These are phyloP conservation scores for Brachypalpus laphriformis DNA, from an alignment of 2,888 invertebrate species.

Conservation along the genomic window DNA sequence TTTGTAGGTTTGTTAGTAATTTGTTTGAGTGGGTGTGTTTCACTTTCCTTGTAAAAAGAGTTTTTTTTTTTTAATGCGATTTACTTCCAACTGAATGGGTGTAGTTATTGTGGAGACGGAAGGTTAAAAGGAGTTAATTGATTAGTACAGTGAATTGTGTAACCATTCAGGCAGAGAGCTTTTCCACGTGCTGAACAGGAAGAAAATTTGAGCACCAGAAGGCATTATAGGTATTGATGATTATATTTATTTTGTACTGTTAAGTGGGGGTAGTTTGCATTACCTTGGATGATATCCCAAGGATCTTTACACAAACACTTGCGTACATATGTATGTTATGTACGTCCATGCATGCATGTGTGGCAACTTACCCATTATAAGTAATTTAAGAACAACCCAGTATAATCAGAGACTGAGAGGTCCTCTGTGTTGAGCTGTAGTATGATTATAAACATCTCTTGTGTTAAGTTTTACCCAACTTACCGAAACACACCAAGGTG, in stretches of 20 bases:
- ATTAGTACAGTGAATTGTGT: conserved; percentile 34
- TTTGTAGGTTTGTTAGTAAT: conserved; percentile 28
- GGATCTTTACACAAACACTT: too few relatives aligned
- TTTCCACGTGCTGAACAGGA: neutral
- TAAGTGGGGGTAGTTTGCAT: neutral
- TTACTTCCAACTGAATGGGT: conserved; percentile 22
- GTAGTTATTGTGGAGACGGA: neutral
- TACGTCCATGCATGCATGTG: too few relatives aligned
- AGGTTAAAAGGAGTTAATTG: conserved; percentile 68
- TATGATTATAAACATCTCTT: too few relatives aligned
- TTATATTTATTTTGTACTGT: neutral
- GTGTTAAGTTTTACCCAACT: too few relatives aligned
- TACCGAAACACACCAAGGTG: too few relatives aligned
- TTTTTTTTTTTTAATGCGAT: neutral
- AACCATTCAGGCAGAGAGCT: conserved; percentile 2
- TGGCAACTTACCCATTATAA: too few relatives aligned
- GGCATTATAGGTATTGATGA: neutral
- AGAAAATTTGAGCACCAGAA: neutral
- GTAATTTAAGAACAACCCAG: too few relatives aligned
- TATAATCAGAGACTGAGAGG: too few relatives aligned
- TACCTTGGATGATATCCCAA: too few relatives aligned
- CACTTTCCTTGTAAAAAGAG: neutral
- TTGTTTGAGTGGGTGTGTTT: conserved; percentile 40
- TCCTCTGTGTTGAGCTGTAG: too few relatives aligned
- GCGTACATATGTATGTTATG: too few relatives aligned